Evolutionary conservation across 2,888 invertebrate species (phyloP).

Genomic region (Mythimna loreyi): DNA sequence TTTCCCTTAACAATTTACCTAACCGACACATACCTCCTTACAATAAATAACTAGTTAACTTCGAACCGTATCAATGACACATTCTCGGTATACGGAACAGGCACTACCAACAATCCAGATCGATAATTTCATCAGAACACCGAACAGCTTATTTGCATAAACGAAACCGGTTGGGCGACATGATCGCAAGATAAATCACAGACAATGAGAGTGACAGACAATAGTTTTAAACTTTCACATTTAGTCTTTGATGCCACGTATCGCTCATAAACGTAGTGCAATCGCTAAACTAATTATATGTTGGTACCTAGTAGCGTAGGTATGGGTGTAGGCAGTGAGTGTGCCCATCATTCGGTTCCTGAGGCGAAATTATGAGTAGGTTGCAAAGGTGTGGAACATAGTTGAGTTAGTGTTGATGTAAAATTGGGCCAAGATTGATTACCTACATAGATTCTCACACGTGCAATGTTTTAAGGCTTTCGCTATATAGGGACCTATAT

Average conservation of each 20-base stretch:
- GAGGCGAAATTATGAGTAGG: slow-evolving; percentile 13
- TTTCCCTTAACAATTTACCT: slow-evolving; percentile 15
- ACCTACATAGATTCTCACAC: neutral
- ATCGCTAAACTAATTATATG: slow-evolving; percentile 59
- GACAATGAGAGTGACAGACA: slow-evolving; percentile 73
- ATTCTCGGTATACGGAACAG: slow-evolving; percentile 57
- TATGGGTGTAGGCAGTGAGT: slow-evolving; percentile 40
- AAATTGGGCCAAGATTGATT: neutral
- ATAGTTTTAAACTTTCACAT: slow-evolving; percentile 73
- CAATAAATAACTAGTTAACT: slow-evolving; percentile 3
- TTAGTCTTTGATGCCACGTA: slow-evolving; percentile 38
- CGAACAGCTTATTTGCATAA: slow-evolving; percentile 69
- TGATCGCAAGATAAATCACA: slow-evolving; percentile 67
- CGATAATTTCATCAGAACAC: slow-evolving; percentile 71
- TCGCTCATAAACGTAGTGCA: slow-evolving; percentile 1
- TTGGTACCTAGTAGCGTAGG: slow-evolving; percentile 49
- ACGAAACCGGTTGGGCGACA: slow-evolving; percentile 69
- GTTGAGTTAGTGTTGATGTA: slow-evolving; percentile 5
- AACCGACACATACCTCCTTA: neutral
- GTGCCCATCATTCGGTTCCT: slow-evolving; percentile 33
- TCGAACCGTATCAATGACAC: slow-evolving; percentile 39
- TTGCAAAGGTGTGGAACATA: slow-evolving; percentile 24
- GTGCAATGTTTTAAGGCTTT: neutral
- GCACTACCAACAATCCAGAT: slow-evolving; percentile 58
- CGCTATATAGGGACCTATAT: neutral